phyloP scores from a whole-genome alignment of 2,797 vertebrate species.

The Arctocebus calabarensis region DNA sequence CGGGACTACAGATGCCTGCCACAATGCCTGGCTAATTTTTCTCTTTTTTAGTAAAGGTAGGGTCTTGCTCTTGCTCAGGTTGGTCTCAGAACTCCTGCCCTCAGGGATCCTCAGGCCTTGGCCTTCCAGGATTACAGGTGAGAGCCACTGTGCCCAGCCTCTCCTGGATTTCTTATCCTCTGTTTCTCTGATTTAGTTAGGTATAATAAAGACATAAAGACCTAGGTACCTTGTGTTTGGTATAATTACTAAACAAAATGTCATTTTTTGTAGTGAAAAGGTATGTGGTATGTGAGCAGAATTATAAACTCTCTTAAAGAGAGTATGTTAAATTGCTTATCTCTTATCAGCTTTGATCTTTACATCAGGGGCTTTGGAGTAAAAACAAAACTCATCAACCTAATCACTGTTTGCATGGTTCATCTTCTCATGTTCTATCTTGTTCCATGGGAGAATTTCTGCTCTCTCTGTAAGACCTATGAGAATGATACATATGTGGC shows the following conservation, averaged over 20 bases:
- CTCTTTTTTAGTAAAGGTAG: no score
- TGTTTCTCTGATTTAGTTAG: conserved; percentile 28
- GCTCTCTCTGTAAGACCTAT: not conserved
- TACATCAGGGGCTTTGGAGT: not conserved
- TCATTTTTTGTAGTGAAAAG: not conserved
- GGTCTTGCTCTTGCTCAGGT: no score
- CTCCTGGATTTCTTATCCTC: not conserved
- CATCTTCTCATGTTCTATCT: not conserved
- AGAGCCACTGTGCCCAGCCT: no score
- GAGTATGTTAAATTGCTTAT: not conserved
- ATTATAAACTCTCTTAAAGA: not conserved
- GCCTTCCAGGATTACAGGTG: no score
- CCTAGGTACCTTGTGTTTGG: not conserved
- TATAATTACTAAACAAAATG: conserved; percentile 1
- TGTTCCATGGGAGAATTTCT: not conserved
- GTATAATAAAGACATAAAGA: not conserved
- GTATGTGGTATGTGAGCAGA: not conserved
- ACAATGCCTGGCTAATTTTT: no score
- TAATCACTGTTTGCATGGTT: not conserved
- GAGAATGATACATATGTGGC: not conserved
- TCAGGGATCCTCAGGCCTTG: no score
- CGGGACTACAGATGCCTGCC: no score
- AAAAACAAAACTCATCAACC: not conserved
- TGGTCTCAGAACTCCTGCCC: no score
- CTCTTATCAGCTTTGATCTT: not conserved